phyloP scores from a whole-genome alignment of 2,888 invertebrate species.

The Plagodis pulveraria region DNA sequence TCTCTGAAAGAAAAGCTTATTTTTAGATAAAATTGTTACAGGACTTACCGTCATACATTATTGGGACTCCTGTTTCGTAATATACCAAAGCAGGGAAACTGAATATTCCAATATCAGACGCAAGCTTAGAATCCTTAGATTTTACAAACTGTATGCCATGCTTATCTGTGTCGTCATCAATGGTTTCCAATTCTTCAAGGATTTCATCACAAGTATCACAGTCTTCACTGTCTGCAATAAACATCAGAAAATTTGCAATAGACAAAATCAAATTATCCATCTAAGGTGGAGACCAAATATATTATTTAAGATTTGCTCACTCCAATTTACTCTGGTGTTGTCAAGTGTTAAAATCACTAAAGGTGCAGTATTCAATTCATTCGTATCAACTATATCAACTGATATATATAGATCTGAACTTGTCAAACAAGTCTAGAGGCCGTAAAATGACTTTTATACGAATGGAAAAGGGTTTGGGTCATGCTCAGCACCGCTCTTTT shows the following conservation, averaged over 20 bases:
- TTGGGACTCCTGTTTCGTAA: constrained; percentile 96
- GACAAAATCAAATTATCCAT: constrained; percentile 50
- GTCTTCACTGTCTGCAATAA: constrained; percentile 90
- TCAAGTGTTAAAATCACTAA: background rate
- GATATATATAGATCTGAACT: no score
- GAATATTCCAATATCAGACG: constrained; percentile 96
- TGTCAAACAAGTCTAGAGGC: no score
- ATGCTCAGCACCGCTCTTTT: no score
- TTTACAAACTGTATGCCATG: constrained; percentile 97
- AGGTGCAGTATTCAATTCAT: background rate
- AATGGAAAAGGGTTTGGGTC: no score
- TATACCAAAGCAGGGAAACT: constrained; percentile 96
- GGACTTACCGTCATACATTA: constrained; percentile 96
- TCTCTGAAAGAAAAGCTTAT: constrained; percentile 6
- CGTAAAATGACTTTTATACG: no score
- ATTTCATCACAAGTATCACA: constrained; percentile 94
- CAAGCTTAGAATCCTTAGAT: constrained; percentile 94
- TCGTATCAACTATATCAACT: no score
- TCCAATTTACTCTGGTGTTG: no score
- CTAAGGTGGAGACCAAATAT: no score
- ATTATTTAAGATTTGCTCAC: no score
- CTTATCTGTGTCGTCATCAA: constrained; percentile 96
- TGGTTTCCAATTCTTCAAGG: constrained; percentile 94
- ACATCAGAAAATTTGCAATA: constrained; percentile 88
- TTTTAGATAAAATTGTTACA: constrained; percentile 8